These are phyloP conservation scores for Nannospalax galili DNA, from an alignment of 2,113 vertebrate genomes.

Conservation along the genomic window DNA sequence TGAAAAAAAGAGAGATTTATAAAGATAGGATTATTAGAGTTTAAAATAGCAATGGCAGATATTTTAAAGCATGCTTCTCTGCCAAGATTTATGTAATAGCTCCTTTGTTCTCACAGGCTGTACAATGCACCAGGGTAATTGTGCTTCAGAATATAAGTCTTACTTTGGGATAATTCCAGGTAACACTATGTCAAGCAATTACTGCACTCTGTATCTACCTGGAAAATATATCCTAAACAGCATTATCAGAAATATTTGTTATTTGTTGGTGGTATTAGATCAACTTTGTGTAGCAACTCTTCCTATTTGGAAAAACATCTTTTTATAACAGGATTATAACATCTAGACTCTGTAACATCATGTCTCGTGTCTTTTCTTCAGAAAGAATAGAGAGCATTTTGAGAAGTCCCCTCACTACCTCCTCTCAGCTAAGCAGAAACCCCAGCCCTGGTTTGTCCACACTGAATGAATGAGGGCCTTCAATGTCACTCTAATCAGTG, in stretches of 20 bases:
- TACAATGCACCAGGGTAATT: constrained; percentile 34
- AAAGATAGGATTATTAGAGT: constrained; percentile 65
- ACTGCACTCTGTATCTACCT: background rate
- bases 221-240: background rate
- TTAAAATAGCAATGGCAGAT: constrained; percentile 61
- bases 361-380: background rate
- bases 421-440: background rate
- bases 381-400: constrained; percentile 19
- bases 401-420: background rate
- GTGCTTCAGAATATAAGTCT: background rate
- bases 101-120: constrained; percentile 7
- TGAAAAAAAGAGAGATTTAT: constrained; percentile 63
- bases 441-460: background rate
- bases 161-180: background rate
- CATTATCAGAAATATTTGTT: constrained; percentile 33
- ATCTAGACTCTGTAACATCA: background rate
- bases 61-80: constrained; percentile 58
- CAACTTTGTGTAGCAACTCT: background rate
- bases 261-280: background rate
- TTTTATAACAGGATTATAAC: background rate
- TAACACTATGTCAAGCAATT: constrained; percentile 27
- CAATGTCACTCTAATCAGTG: background rate
- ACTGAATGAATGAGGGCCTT: background rate
- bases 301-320: constrained; percentile 21
- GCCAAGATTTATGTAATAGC: constrained; percentile 36